Base-by-base conservation (phyloP, 2,797 vertebrate species). In the Onychomys leucogaster region DNA sequence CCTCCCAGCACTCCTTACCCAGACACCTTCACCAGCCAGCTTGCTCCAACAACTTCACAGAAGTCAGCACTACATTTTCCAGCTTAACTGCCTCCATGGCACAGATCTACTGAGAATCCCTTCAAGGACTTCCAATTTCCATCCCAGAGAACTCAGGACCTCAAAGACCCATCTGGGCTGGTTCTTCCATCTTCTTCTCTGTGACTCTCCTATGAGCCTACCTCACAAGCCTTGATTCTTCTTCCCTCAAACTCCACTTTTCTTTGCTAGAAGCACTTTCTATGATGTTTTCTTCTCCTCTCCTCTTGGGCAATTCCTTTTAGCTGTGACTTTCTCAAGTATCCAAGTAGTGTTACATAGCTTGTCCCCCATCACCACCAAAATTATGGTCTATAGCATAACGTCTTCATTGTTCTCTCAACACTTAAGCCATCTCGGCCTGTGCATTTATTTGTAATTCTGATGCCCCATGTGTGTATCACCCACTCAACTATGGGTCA, bases 311-410 rank as follows among this genome's bases (percentile, higher is more conserved):
- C 92, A 83, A 1, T 69, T 94, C 55, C 29, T 87, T 65, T 73
- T 65, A 11, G 41, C 61, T 19, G 76, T 43, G 49, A 89, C 6
- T 5, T 92, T 94, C 69, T 57, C 63, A 29, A 75, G 21, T 10
- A 21, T 10, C 6, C 75, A 37, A 67, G 19, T 80, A 67, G 19
- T 80, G 27, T 21, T 59, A 61, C 43, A 11, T 27, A 49, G 55
- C 1, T 57, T 21, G 75, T 37, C n/a, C 73, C 12, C 12, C 0
- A 11, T 14, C 0, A 5, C 0, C 25, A 14, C 1, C 3, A 1
- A 77, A 41, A 14, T 77, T 61, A 46, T 29, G 46, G 88, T 69
- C 41, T 88, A 16, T 52, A 80, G 34, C 17, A 78, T 81, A 77
- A 67, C 1, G 21, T 61, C 4, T 82, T 89, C 32, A 52, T 27